Percentiles rank a stretch among this genome's conserved stretches.
These are phyloP conservation scores for Neopelma chrysocephalum DNA, from an alignment of 2,797 vertebrate species.

Conservation along the genomic window DNA sequence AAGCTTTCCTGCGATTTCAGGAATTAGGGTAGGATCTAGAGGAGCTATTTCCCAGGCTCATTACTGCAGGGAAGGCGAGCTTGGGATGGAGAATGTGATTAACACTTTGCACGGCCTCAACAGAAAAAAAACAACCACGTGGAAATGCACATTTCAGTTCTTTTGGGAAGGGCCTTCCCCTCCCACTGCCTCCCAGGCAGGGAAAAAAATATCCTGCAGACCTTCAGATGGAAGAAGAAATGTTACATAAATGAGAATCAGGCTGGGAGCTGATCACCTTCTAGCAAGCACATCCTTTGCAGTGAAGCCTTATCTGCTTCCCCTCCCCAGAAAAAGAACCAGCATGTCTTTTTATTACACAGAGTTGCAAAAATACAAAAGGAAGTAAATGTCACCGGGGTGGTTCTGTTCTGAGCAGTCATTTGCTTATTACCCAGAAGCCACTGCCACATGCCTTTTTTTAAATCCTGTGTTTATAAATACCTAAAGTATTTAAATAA, in stretches of 20 bases:
- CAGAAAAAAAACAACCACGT: background rate
- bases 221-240: background rate
- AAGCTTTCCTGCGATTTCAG: background rate
- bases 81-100: background rate
- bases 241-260: background rate
- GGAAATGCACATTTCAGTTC: background rate
- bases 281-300: background rate
- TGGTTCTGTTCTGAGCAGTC: constrained; percentile 46
- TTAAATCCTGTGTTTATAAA: constrained; percentile 42
- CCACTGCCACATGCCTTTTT: constrained; percentile 1
- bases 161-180: background rate
- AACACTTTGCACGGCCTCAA: background rate
- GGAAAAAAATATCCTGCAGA: background rate
- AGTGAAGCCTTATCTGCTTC: background rate
- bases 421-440: constrained; percentile 60
- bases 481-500: constrained; percentile 54
- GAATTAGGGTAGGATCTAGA: constrained; percentile 22
- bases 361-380: constrained; percentile 40
- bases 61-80: background rate
- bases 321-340: background rate
- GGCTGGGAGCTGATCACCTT: background rate
- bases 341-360: background rate
- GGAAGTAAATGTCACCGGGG: constrained; percentile 47
- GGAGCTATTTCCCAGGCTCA: background rate
- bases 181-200: background rate